Evolutionary conservation across 1,140 invertebrate species (phyloP), one percentile per base, ranked within the genome.

Genomic region (Hermetia illucens): DNA sequence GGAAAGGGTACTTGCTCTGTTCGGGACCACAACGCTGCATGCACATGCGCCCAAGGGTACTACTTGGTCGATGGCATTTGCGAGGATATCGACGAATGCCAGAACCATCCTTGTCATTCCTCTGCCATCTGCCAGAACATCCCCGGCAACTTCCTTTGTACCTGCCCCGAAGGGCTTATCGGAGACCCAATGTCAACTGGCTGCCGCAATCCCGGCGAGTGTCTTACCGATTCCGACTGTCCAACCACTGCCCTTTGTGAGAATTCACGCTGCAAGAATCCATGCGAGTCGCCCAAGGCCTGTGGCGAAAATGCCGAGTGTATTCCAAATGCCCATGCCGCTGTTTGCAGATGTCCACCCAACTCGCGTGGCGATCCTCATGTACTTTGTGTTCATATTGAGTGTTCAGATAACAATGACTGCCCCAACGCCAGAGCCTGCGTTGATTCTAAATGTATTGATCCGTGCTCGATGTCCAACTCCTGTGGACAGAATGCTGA

Each of bases 11-110:
- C 63, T 21, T 87, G 82, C 43, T 60, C 71, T 40, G 74, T 79
- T 5, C 53, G 70, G 34, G 66, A 80, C 42, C 86, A 90, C 52
- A 63, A 70, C 44, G 71, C 72, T 2, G 44, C 73, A 2, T 92
- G 88, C 47, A 66, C 70, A 21, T 93, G 89, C 61, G 67, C 72
- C 42, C 51, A 70, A 21, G 88, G 88, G 20, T 92, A 76, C 49
- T 63, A 72, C 17, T 58, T 82, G 20, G 51, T 65, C 15, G 72
- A 72, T 39, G 74, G 74, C 32, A 70, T 69, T 19, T 92, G 88
- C 53, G 66, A 73, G 37, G 87, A 92, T 62, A 64, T 88, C 19
- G 71, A 92, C 49, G 87, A 92, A 61, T 92, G 88, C 53, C 40
- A 63, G 2, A 64, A 64, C 6, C 68, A 71, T 36, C 83, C 84